phyloP scores from a whole-genome alignment of 2,888 invertebrate genomes.

The Pristionchus maxplancki region DNA sequence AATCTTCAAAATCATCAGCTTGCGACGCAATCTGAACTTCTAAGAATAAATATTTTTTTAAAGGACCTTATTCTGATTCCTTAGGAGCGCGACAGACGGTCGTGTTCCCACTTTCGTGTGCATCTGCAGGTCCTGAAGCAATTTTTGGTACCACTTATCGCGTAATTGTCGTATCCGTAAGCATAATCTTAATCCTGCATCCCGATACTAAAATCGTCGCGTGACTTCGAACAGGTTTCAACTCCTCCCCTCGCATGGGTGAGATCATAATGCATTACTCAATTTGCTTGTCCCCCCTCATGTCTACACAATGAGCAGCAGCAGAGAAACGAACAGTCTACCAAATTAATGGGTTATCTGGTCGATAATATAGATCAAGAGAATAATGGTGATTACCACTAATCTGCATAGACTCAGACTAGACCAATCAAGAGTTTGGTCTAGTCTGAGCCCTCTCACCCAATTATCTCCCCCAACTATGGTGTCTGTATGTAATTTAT shows the following conservation, averaged over 20 bases:
- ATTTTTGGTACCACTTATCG: not conserved
- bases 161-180: not conserved
- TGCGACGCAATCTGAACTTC: too few species aligned
- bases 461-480: too few species aligned
- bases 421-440: too few species aligned
- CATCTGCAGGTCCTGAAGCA: constrained; percentile 18
- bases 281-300: not conserved
- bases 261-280: not conserved
- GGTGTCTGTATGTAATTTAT: too few species aligned
- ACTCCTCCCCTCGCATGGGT: not conserved
- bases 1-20: not conserved
- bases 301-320: not conserved
- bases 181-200: not conserved
- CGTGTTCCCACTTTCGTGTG: constrained; percentile 18
- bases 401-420: too few species aligned
- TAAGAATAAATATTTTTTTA: too few species aligned
- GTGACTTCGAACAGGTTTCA: not conserved
- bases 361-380: too few species aligned
- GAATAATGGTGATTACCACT: too few species aligned
- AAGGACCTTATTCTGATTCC: constrained; percentile 27
- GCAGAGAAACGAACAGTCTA: not conserved
- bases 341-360: not conserved
- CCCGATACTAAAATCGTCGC: not conserved
- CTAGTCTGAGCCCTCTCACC: too few species aligned
- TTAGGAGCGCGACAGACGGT: constrained; percentile 30